Evolutionary conservation across 2,113 vertebrate species (phyloP), one percentile per base, ranked within the genome.

Genomic region (Scophthalmus maximus): DNA sequence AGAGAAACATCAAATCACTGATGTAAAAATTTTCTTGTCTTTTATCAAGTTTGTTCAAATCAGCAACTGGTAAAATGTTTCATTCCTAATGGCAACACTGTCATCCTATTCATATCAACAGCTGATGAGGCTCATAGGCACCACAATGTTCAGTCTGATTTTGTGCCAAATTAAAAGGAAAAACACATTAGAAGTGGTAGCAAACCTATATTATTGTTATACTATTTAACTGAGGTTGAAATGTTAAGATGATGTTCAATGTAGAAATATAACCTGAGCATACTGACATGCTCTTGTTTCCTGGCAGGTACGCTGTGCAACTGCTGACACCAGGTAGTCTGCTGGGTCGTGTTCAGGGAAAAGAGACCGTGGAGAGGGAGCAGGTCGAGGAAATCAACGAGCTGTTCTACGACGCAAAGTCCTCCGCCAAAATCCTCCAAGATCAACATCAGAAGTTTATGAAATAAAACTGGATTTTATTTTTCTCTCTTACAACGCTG

Each of bases 341-440:
- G 70, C 94, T 99, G 29, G 96, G 96, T 1, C 96, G 96, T 51
- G 96, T 98, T 91, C 97, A 97, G 46, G 97, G 98, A 22, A 99
- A 98, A 84, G 98, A 98, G 86, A 90, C 92, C 11, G 97, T 98
- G 2, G 98, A 98, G 87, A 93, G 96, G 52, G 98, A 99, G 80
- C 97, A 98, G n/a, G 93, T 99, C 17, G 97, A 99, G 83, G 98
- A 99, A 91, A 97, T 98, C 88, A 97, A 96, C 25, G 98, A 99
- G 92, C 95, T 99, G 53, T 99, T 99, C 93, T 99, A 98, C 8
- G 98, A 99, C 1, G 97, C 98, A 79, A 99, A 99, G 91, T 98
- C 98, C 46, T 99, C 97, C 0, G 98, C 98, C 74, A 99, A 98
- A 91, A 96, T 99, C 84, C 93, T 99, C 74, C 97, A 98, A 70